Evolutionary conservation across 2,797 vertebrate genomes (phyloP), one percentile per base, ranked within the genome.

Genomic region (Chelidonichthys spinosus): DNA sequence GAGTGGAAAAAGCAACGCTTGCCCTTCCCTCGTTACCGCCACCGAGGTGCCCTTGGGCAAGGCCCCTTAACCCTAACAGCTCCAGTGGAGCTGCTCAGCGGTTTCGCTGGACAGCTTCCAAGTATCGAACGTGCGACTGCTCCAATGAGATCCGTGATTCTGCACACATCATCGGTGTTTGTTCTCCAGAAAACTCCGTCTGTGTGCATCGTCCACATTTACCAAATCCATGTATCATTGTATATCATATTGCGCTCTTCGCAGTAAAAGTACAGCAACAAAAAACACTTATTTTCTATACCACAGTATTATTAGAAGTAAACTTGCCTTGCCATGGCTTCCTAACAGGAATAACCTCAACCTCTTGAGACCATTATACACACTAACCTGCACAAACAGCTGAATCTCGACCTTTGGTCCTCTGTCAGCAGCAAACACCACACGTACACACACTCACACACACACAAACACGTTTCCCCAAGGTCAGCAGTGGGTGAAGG

Each of bases 401-500:
- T 43, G 44, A 14, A 64, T 33, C 68, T 73, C 37, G 43, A 82
- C 74, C 79, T 72, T 13, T 66, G 33, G n/a, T 53, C 2, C 0
- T 53, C 14, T 47, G 42, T 64, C 54, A 35, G 13, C 8, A 37
- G 10, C 25, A 63, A 14, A 53, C n/a, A 43, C 17, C 15, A 69
- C 18, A 54, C 18, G 47, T n/a, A 37, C 40, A 63, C 39, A 72
- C 43, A 67, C 11, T 11, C 17, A 46, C 11, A 66, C 7, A 74
- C 4, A 32, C 3, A 67, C 39, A 47, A 7, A 3, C 14, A 37
- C 62, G 25, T 47, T 37, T 47, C 39, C 44, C 50, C 39, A 64
- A 72, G 75, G 74, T 85, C 75, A 66, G 63, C 46, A 32, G 64
- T 25, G 17, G 56, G 69, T 79, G 68, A 85, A 54, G 64, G 63